phyloP scores from a whole-genome alignment of 2,113 vertebrate species.

The Limanda limanda region DNA sequence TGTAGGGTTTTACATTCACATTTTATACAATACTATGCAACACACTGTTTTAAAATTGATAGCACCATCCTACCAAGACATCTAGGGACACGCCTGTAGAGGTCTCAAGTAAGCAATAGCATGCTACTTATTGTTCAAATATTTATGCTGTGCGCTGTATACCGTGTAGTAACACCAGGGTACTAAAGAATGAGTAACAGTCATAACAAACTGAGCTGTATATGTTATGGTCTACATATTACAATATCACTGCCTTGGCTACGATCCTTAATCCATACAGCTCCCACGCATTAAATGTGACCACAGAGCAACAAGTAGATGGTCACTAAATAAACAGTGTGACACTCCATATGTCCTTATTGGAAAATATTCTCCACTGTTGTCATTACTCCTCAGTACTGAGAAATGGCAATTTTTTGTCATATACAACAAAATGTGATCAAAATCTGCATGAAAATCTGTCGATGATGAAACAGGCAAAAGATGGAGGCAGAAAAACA shows the following conservation, averaged over 20 bases:
- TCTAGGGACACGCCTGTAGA: background rate
- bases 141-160: constrained; percentile 23
- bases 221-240: constrained; percentile 4
- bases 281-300: constrained; percentile 4
- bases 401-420: constrained; percentile 1
- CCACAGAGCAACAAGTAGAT: background rate
- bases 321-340: background rate
- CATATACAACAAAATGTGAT: constrained; percentile 30
- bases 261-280: background rate
- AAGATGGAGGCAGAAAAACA: constrained; percentile 9
- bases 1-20: background rate
- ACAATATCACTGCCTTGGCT: background rate
- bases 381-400: constrained; percentile 11
- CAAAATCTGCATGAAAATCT: constrained; percentile 24
- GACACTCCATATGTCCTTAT: background rate
- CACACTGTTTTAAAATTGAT: background rate
- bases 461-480: constrained; percentile 9
- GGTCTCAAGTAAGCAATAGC: constrained; percentile 20
- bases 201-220: constrained; percentile 20
- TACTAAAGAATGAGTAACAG: constrained; percentile 35
- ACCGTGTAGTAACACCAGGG: background rate
- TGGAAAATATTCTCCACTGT: constrained; percentile 1
- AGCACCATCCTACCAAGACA: background rate
- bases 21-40: no score
- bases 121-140: constrained; percentile 27